These are phyloP conservation scores for Cassiopea andromeda DNA, from an alignment of 30 jellyfish, hydroid and myxozoan genomes.

Conservation along the genomic window DNA sequence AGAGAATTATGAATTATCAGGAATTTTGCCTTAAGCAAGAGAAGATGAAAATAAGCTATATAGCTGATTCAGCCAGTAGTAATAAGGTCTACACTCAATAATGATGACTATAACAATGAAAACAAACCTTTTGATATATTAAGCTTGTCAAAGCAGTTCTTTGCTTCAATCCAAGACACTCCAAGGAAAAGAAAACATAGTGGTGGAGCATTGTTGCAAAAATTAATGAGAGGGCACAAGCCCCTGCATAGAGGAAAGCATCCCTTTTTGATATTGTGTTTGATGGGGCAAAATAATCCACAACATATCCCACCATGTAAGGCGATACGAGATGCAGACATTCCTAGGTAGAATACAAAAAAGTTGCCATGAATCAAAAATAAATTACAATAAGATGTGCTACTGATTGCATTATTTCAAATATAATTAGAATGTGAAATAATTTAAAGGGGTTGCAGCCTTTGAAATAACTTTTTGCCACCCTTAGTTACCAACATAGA, in stretches of 20 bases:
- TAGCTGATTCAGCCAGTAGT: background rate
- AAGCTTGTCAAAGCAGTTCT: conserved; percentile 54
- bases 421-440: no score
- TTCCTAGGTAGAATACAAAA: conserved; percentile 5
- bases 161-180: conserved; percentile 50
- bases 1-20: no score
- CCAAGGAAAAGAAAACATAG: conserved; percentile 19
- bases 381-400: no score
- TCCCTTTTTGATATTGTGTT: conserved; percentile 9
- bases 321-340: conserved; percentile 17
- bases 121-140: conserved; percentile 66
- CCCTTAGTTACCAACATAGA: no score
- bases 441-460: no score
- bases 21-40: no score
- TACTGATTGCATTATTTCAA: no score
- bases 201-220: conserved; percentile 24
- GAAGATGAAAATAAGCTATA: no score
- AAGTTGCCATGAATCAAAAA: background rate
- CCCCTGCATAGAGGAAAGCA: conserved; percentile 62
- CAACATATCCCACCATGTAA: conserved; percentile 31
- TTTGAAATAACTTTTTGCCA: no score
- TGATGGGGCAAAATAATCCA: conserved; percentile 32
- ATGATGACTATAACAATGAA: background rate
- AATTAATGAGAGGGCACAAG: background rate
- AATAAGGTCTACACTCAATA: background rate